Evolutionary conservation across 2,113 vertebrate species (phyloP).

Genomic region (Melospiza georgiana): DNA sequence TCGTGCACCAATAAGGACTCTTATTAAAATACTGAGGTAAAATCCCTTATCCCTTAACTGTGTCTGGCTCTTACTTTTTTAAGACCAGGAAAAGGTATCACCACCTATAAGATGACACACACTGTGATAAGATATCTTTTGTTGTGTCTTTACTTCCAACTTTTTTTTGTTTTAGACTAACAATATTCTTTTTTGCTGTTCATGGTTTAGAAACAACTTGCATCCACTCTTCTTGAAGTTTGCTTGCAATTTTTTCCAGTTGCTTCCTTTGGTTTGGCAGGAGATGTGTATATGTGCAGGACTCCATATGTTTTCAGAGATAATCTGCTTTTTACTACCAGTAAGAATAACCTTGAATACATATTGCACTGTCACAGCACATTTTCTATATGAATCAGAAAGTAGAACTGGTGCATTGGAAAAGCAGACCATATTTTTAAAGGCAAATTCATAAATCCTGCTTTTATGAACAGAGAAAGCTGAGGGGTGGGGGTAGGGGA

Average conservation of each 20-base stretch:
- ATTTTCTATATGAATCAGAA: conserved; percentile 46
- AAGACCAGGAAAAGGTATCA: not conserved
- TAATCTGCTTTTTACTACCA: conserved; percentile 64
- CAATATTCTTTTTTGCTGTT: not conserved
- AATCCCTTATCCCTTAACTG: not conserved
- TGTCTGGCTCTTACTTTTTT: not conserved
- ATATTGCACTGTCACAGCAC: conserved; percentile 56
- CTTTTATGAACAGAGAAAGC: conserved; percentile 19
- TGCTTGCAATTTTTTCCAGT: not conserved
- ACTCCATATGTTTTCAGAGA: conserved; percentile 43
- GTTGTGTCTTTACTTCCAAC: not conserved
- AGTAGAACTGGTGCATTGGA: conserved; percentile 15
- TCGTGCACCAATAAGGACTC: not conserved
- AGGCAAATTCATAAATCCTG: conserved; percentile 28
- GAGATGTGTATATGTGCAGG: not conserved
- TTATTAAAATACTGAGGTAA: not conserved
- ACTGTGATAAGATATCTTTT: not conserved
- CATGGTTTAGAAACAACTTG: not conserved
- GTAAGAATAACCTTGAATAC: conserved; percentile 62
- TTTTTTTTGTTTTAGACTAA: not conserved
- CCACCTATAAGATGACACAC: not conserved
- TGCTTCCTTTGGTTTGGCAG: not conserved
- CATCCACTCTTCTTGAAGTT: not conserved
- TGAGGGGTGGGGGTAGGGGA: not conserved
- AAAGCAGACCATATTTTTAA: conserved; percentile 41